Conservation (phyloP, 2,888 invertebrate species). For the Rhabditoides inermis region DNA sequence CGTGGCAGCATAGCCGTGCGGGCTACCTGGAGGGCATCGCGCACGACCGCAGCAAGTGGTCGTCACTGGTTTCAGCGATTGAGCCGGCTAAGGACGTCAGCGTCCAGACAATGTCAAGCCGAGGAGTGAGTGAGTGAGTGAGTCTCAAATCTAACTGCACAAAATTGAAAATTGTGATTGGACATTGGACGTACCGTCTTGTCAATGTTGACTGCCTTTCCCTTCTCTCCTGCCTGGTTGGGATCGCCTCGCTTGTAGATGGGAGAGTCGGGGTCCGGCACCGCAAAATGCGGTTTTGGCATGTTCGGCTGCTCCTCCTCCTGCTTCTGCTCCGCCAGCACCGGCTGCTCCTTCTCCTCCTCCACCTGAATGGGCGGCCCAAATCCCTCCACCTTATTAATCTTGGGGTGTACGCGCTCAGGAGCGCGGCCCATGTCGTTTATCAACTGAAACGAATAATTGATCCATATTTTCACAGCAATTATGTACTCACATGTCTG, state of each 20-base stretch:
- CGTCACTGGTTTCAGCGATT: too few species aligned
- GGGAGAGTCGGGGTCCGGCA: conserved; percentile 43
- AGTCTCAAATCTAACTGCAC: too few species aligned
- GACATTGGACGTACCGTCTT: conserved; percentile 37
- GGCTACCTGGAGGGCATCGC: too few species aligned
- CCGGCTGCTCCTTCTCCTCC: conserved; percentile 7
- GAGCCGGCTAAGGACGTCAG: too few species aligned
- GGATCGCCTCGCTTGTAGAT: conserved; percentile 49
- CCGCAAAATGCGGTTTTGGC: conserved; percentile 40
- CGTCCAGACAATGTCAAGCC: too few species aligned
- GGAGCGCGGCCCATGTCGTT: too few species aligned
- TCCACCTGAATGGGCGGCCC: conserved; percentile 26
- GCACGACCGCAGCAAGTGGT: too few species aligned
- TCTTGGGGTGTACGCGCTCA: too few species aligned
- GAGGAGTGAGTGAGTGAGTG: too few species aligned
- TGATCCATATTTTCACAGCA: not conserved
- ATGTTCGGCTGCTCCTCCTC: conserved; percentile 26
- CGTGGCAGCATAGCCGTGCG: too few species aligned
- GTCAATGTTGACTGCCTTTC: conserved; percentile 49
- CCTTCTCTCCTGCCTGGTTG: conserved; percentile 45
- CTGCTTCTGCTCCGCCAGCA: conserved; percentile 10
- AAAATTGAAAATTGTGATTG: not conserved
- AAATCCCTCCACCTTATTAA: conserved; percentile 17
- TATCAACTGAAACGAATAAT: conserved; percentile 5
- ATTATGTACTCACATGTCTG: not conserved